Conservation (phyloP, 2,888 invertebrate genomes). For the Eristalis arbustorum region DNA sequence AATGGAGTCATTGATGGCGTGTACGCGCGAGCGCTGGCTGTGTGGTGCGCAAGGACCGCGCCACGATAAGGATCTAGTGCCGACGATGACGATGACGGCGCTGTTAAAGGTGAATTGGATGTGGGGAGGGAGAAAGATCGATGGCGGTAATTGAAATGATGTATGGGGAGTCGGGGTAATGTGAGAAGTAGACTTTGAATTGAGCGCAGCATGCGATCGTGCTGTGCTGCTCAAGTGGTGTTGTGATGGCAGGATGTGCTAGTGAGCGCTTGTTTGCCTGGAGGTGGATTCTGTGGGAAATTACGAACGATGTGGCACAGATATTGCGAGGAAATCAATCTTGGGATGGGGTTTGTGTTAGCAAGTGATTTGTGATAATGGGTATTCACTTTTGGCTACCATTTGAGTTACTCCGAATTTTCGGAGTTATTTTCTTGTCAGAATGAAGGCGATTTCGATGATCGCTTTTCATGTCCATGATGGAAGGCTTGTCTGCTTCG, state of each 20-base stretch:
- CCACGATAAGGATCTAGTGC: conserved; percentile 50
- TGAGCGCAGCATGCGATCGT: neutral
- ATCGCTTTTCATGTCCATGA: too few relatives aligned
- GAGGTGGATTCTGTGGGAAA: neutral
- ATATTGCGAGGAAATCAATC: neutral
- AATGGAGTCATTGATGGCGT: conserved; percentile 60
- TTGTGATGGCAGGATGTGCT: neutral
- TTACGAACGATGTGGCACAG: neutral
- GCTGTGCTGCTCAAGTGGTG: neutral
- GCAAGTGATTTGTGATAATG: neutral
- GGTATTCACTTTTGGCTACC: neutral
- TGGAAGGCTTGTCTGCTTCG: too few relatives aligned
- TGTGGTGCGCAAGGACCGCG: conserved; percentile 38
- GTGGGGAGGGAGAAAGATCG: conserved; percentile 29
- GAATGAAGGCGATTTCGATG: too few relatives aligned
- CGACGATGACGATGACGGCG: conserved; percentile 23
- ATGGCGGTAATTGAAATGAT: conserved; percentile 49
- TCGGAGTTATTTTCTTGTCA: neutral
- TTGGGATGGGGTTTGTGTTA: neutral
- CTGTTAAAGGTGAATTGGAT: conserved; percentile 49
- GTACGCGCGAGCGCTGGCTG: neutral
- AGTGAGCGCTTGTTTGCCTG: neutral
- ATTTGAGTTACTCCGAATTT: neutral
- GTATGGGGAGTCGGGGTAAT: conserved; percentile 12
- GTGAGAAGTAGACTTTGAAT: conserved; percentile 26